Base-by-base conservation (phyloP, 2,888 invertebrate species). In the Calliscelio sp. region DNA sequence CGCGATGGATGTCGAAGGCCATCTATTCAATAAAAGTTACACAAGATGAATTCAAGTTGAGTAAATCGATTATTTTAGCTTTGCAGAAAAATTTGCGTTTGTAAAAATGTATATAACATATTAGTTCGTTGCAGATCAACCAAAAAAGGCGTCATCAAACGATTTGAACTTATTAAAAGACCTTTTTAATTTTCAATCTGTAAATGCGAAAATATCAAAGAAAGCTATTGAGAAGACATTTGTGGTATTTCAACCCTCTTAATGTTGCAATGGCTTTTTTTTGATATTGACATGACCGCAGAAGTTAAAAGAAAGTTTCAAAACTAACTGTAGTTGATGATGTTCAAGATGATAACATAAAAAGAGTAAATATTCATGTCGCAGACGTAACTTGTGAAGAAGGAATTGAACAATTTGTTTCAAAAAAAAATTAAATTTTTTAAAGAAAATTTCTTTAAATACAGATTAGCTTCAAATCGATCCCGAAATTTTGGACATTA, bases 1-100 rank as follows among this genome's bases (percentile, higher is more conserved):
- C 88, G 59, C 77, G 87, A 7, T 89, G 89, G 88, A 89, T 89
- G 86, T 61, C 85, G 8, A 89, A 85, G 75, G 88, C 85, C 32
- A 79, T 70, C 10, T 53, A 70, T 78, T 75, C 61, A 24, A 74
- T 86, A 7, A 89, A 89, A 81, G 87, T 89, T n/a, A n/a, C n/a
- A n/a, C n/a, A n/a, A n/a, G n/a, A n/a, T n/a, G n/a, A n/a, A n/a
- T n/a, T n/a, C n/a, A n/a, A n/a, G n/a, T n/a, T n/a, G n/a, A n/a
- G n/a, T n/a, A n/a, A n/a, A n/a, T n/a, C n/a, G n/a, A n/a, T n/a
- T n/a, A n/a, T n/a, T n/a, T 81, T 65, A 35, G 32, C 44, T n/a
- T 14, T 88, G 25, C 8, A 32, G 25, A 70, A 85, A n/a, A n/a
- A n/a, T n/a, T n/a, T n/a, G 74, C 86, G 53, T 87, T 87, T 35